phyloP scores from a whole-genome alignment of 2,888 invertebrate genomes.

The Linyphia triangularis region DNA sequence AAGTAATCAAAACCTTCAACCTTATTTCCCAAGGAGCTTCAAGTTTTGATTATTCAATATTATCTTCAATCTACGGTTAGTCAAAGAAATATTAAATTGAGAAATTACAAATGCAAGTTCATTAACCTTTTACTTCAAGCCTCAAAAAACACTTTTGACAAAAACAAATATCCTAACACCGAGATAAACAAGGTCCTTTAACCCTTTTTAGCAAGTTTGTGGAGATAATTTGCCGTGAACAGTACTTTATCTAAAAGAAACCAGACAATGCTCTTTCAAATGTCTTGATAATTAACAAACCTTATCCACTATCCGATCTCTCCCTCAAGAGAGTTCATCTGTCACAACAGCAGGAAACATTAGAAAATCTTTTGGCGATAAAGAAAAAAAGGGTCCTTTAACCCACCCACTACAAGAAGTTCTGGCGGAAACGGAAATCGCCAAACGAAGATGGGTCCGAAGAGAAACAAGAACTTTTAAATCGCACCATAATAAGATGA shows the following conservation, averaged over 20 bases:
- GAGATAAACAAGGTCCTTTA: neutral
- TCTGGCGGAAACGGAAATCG: neutral
- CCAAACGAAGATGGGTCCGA: no score
- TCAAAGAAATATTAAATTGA: neutral
- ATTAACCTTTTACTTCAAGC: neutral
- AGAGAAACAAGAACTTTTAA: slow-evolving; percentile 3
- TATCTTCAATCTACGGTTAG: neutral
- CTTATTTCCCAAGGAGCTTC: no score
- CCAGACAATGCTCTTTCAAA: neutral
- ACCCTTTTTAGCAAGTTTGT: neutral
- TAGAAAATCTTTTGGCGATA: neutral
- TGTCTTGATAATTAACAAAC: neutral
- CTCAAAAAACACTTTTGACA: neutral
- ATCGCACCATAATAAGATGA: neutral
- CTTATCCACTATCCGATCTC: neutral
- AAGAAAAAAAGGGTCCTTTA: neutral
- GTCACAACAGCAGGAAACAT: neutral
- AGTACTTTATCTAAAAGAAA: neutral
- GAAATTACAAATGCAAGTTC: neutral
- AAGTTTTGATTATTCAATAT: neutral
- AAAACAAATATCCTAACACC: neutral
- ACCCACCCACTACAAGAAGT: neutral
- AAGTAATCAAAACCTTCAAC: no score
- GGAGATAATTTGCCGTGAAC: neutral
- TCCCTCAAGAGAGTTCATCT: neutral